Conservation (phyloP, 2,797 vertebrate genomes). For the Masticophis lateralis region DNA sequence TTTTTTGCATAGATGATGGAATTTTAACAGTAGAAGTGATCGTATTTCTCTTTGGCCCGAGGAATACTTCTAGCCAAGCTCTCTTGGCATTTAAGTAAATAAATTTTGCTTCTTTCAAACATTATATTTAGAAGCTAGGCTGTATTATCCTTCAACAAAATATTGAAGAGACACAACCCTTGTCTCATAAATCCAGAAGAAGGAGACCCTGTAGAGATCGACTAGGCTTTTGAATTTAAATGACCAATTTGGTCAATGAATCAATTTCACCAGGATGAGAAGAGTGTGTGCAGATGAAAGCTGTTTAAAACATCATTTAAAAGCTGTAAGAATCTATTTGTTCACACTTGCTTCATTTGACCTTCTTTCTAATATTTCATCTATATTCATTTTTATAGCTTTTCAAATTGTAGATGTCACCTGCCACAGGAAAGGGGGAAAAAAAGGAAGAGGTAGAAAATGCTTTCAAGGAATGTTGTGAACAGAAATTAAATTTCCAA, state of each 20-base stretch:
- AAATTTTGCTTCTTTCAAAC: slow-evolving; percentile 14
- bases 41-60: background rate
- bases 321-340: slow-evolving; percentile 40
- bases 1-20: background rate
- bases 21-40: background rate
- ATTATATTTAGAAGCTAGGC: slow-evolving; percentile 18
- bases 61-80: background rate
- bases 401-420: slow-evolving; percentile 45
- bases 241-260: slow-evolving; percentile 59
- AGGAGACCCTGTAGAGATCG: background rate
- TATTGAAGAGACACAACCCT: slow-evolving; percentile 9
- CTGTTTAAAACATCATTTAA: slow-evolving; percentile 41
- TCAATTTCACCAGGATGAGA: slow-evolving; percentile 43
- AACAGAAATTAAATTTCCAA: slow-evolving; percentile 9
- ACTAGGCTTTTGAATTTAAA: slow-evolving; percentile 62
- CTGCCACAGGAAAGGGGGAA: background rate
- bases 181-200: slow-evolving; percentile 42
- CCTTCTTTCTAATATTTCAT: slow-evolving; percentile 49
- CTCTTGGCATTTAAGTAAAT: background rate
- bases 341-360: slow-evolving; percentile 29
- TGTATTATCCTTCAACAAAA: slow-evolving; percentile 39
- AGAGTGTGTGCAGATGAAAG: slow-evolving; percentile 23
- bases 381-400: slow-evolving; percentile 53
- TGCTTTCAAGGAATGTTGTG: background rate
- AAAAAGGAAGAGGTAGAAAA: background rate